Evolutionary conservation across 2,888 invertebrate species (phyloP).

Genomic region (Biston stratarius): DNA sequence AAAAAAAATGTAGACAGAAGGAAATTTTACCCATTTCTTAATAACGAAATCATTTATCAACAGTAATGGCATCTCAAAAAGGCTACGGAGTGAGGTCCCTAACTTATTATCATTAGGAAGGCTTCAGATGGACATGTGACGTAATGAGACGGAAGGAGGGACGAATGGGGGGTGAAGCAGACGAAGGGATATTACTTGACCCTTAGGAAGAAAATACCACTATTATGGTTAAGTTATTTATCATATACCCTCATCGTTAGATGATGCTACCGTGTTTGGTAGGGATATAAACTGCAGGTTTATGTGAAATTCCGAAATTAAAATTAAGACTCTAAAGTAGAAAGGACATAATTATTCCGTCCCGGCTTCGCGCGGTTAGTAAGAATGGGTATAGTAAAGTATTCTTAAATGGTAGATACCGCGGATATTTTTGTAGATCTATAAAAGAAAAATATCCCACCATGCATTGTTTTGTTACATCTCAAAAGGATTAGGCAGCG

Average conservation of each 20-base stretch:
- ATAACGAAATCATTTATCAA: conserved; percentile 20
- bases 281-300: neutral
- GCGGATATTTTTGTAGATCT: no score
- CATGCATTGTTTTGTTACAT: no score
- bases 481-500: no score
- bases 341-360: no score
- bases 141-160: conserved; percentile 43
- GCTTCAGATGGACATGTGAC: conserved; percentile 26
- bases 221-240: conserved; percentile 2
- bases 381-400: no score
- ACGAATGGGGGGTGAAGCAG: neutral
- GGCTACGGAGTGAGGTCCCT: conserved; percentile 10
- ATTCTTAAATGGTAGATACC: no score
- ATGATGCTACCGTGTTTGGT: neutral
- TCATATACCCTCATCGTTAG: neutral
- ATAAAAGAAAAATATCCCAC: no score
- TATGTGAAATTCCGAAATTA: no score
- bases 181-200: conserved; percentile 7
- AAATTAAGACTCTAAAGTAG: no score
- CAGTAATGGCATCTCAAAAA: conserved; percentile 11
- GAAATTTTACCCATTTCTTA: conserved; percentile 6
- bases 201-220: conserved; percentile 11
- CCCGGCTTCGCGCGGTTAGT: no score
- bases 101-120: conserved; percentile 29
- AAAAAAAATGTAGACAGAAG: neutral